A percentile compares a stretch with the other conserved stretches of the same genome.
These are phyloP conservation scores for Malthinus seriepunctatus DNA, from an alignment of 2,888 invertebrate genomes.

Conservation along the genomic window DNA sequence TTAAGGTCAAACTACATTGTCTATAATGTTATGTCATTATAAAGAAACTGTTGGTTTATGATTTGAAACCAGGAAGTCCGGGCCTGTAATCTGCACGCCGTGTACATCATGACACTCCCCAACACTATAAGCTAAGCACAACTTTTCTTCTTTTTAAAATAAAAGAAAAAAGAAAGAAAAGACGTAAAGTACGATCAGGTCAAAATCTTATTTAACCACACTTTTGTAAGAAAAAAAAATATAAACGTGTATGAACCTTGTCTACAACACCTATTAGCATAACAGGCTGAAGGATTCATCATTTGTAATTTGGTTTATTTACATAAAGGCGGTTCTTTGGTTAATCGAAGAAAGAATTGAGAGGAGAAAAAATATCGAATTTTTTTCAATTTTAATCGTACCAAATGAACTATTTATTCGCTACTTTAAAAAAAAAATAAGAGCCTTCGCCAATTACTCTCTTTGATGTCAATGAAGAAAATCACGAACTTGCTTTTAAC, in stretches of 20 bases:
- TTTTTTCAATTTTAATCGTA: no score
- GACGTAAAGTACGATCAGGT: neutral
- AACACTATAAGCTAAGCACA: neutral
- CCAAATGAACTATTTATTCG: no score
- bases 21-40: constrained; percentile 45
- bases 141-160: neutral
- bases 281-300: constrained; percentile 1
- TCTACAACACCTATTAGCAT: constrained; percentile 5
- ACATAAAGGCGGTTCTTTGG: neutral
- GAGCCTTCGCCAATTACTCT: no score
- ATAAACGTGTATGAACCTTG: constrained; percentile 1
- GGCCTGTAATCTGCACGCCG: constrained; percentile 44
- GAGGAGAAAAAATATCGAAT: no score
- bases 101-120: constrained; percentile 33
- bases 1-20: constrained; percentile 39
- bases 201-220: neutral
- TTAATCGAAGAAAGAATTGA: neutral
- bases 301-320: constrained; percentile 3
- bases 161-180: neutral
- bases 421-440: no score
- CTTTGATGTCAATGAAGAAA: no score
- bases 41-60: constrained; percentile 44
- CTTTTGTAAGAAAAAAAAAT: constrained; percentile 1
- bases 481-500: no score
- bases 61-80: constrained; percentile 37